Base-by-base conservation (phyloP, 2,888 invertebrate genomes). In the Epinotia ramella region DNA sequence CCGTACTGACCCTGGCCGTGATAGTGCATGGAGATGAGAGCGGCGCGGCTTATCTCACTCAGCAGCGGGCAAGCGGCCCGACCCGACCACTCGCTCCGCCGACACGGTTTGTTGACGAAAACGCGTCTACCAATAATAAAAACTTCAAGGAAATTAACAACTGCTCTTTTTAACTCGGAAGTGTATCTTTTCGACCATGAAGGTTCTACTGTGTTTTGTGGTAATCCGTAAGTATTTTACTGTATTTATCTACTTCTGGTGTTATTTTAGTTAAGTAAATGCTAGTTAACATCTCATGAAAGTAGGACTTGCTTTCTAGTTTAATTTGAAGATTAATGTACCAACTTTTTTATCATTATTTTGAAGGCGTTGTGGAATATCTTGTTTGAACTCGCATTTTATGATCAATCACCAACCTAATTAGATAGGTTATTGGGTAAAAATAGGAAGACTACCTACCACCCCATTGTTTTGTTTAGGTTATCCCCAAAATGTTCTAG, bases 151-250 rank as follows among this genome's bases (percentile, higher is more conserved):
- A 72, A 76, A 72, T 63, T 12, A 33, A 33, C 70, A 18, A 49
- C 11, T 33, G 24, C 44, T 24, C 40, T 63, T 70, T 73, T 73
- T 68, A 63, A 76, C 71, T 78, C 73, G 79, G 71, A 76, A 78
- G 77, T 74, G 77, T 69, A 73, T 12, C 62, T 53, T 49, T 3
- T 77, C 80, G 70, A 86, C 81, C 84, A 87, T 89, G 90, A 89
- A 89, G 88, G 85, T 80, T 80, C 81, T 84, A 16, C 63, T 88
- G 77, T 81, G 81, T 80, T 84, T 89, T 77, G 78, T 85, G 56
- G 78, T 86, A 78, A 71, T 89, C 76, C 78, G 91, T 91, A 84
- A 89, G 91, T 89, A 80, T 40, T 62, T 46, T 65, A 64, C 57
- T 69, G 69, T 70, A 59, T 63, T 63, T 63, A 70, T 79, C 78